phyloP scores from a whole-genome alignment of 2,113 vertebrate species.

The Polyodon spathula region DNA sequence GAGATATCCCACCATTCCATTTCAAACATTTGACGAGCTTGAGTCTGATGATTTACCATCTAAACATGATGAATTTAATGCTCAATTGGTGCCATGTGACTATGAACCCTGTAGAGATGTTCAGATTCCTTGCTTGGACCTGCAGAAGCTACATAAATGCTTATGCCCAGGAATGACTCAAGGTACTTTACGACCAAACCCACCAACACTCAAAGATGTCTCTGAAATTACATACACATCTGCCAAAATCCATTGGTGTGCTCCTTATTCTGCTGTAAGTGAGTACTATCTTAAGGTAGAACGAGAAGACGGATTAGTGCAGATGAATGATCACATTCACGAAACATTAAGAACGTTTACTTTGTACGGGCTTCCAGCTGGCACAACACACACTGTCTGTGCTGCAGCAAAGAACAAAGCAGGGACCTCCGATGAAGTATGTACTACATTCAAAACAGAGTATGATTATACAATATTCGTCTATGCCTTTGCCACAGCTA shows the following conservation, averaged over 20 bases:
- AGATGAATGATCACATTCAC: constrained; percentile 40
- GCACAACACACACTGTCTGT: constrained; percentile 53
- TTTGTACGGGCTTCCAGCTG: constrained; percentile 43
- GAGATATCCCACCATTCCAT: too few species aligned
- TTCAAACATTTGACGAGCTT: too few species aligned
- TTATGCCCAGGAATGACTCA: constrained; percentile 45
- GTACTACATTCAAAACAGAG: constrained; percentile 49
- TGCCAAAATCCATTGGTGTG: constrained; percentile 56
- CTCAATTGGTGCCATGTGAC: too few species aligned
- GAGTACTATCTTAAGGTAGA: constrained; percentile 48
- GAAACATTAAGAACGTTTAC: constrained; percentile 47
- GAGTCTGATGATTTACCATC: too few species aligned
- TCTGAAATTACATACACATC: constrained; percentile 52
- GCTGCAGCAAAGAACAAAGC: constrained; percentile 51
- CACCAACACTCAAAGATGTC: constrained; percentile 41
- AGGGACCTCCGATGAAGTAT: constrained; percentile 31
- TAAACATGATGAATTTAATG: too few species aligned
- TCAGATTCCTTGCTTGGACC: constrained; percentile 53
- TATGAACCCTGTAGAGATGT: constrained; percentile 63
- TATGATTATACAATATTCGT: constrained; percentile 39
- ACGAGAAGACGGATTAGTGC: constrained; percentile 8
- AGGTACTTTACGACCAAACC: constrained; percentile 45
- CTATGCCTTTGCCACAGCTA: constrained; percentile 36
- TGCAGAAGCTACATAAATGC: constrained; percentile 42
- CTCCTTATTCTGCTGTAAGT: constrained; percentile 56